Base-by-base conservation (phyloP, 1,140 invertebrate genomes). In the Charaxes varanes region DNA sequence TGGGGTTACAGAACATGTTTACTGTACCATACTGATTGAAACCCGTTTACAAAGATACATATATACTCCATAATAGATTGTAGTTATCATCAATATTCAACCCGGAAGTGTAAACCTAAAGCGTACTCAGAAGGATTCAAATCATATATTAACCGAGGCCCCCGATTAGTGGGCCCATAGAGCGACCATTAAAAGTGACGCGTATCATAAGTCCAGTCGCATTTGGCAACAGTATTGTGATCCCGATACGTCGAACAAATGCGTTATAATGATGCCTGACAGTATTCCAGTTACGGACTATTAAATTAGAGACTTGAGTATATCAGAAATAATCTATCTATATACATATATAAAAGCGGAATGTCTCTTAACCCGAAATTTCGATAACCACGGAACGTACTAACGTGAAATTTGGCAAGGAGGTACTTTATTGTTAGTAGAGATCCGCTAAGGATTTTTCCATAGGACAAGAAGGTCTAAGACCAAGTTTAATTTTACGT, bases 231-330 rank as follows among this genome's bases (percentile, higher is more conserved):
- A 40, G 56, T 53, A 71, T 72, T 76, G 71, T 76, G 59, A 67
- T 71, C 63, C 70, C 52, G 64, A 79, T 79, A 66, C 61, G 69
- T 73, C 67, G 69, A 79, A 76, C 71, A 73, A 76, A 68, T 67
- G 56, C 55, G 47, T 34, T 35, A 50, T 76, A 74, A 76, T 70
- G 66, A 71, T 68, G 44, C 19, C 44, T 35, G 17, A 23, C 27
- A n/a, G 14, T 21, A 36, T 26, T 69, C 49, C 3, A n/a, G 12
- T 32, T 58, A 41, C 10, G 13, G 36, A 30, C 28, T 6, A 2
- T 6, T 35, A 4, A 12, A 55, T 54, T 66, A 3, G 34, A 45
- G 28, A 28, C 52, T 27, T 16, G 6, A 32, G 18, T 8, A 27
- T 1, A 27, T 27, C 7, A 8, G 7, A 7, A 11, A 27, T 27